Base-by-base conservation (phyloP, 2,888 invertebrate species). In the Scaeva pyrastri region DNA sequence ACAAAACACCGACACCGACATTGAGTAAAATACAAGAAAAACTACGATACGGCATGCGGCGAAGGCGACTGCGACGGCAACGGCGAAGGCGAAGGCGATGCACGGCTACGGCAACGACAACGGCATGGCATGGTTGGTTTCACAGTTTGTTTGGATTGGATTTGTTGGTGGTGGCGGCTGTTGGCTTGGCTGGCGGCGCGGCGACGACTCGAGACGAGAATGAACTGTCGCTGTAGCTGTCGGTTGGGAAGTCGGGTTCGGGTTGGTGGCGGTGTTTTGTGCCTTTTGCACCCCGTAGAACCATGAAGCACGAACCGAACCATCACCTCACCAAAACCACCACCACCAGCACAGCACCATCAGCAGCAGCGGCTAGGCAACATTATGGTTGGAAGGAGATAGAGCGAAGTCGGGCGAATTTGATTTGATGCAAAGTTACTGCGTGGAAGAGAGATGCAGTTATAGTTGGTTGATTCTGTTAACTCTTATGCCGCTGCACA, bases 21-120 rank as follows among this genome's bases (percentile, higher is more conserved):
- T 52, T 62, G 80, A 72, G 73, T 55, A 73, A 72, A 68, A 86
- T 83, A 82, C 81, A 86, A 82, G 71, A 86, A 86, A 66, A 66
- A 66, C 74, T 77, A 88, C 86, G 77, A 64, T 74, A 85, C 68
- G 58, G 48, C 64, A 48, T n/a, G 48, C 48, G 64, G 66, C 60
- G 56, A 71, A 72, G 80, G 31, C 31, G 8, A 48, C 8, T 4
- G 16, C n/a, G 16, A n/a, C 45, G 16, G n/a, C 45, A 16, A 43
- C 43, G 45, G n/a, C 16, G 45, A 48, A 16, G 70, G 66, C 66
- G 66, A 66, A 66, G 66, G 66, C 60, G 62, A 71, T 75, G 80
- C 76, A 80, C 85, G 81, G 16, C n/a, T 7, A n/a, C 45, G 16
- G n/a, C 45, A 16, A 43, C 43, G 45, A n/a, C 16, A 16, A 48